Conservation (phyloP, 2,113 vertebrate species). For the Cnemophilus loriae region DNA sequence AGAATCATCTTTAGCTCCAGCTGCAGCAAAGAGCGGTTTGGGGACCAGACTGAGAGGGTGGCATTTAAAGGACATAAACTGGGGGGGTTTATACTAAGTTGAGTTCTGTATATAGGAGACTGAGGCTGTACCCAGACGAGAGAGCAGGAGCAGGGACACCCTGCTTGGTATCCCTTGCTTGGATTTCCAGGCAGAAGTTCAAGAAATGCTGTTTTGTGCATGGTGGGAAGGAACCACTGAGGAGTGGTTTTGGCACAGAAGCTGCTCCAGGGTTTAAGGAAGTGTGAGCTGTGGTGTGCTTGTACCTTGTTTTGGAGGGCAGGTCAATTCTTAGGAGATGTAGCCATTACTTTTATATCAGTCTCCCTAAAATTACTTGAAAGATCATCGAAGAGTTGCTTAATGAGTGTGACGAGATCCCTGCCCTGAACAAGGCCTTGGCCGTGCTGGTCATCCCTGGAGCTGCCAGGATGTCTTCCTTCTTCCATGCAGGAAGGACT, state of each 20-base stretch:
- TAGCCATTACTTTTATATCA: neutral
- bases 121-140: neutral
- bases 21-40: fast-evolving
- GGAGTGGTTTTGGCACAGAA: fast-evolving
- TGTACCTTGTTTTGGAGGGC: neutral
- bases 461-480: neutral
- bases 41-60: neutral
- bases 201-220: neutral
- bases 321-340: neutral
- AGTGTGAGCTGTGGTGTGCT: neutral
- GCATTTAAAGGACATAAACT: fast-evolving
- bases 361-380: neutral
- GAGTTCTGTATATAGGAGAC: neutral
- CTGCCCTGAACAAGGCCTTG: neutral
- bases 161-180: neutral
- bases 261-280: neutral
- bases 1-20: neutral
- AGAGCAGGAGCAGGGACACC: neutral
- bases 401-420: fast-evolving
- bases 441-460: neutral
- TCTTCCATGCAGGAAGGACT: neutral
- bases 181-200: neutral
- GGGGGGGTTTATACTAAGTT: fast-evolving
- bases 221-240: neutral
- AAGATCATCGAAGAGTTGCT: neutral